phyloP scores from a whole-genome alignment of 2,888 invertebrate species.

The Phengaris arion region DNA sequence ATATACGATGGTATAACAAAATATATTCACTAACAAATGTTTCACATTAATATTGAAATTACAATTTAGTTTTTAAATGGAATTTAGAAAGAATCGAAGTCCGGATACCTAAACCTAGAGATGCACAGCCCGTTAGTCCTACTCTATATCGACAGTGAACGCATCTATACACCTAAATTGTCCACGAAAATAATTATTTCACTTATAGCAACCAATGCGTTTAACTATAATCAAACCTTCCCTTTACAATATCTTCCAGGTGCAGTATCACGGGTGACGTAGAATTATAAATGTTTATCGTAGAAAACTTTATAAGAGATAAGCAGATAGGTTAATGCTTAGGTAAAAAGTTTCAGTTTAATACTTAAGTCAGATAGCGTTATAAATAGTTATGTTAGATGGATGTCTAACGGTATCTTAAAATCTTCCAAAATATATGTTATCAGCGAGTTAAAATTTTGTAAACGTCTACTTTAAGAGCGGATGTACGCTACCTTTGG shows the following conservation, averaged over 20 bases:
- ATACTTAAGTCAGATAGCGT: conserved; percentile 28
- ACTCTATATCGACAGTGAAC: conserved; percentile 60
- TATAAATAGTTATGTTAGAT: conserved; percentile 44
- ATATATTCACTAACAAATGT: conserved; percentile 27
- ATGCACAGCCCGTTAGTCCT: conserved; percentile 72
- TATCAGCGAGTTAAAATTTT: conserved; percentile 49
- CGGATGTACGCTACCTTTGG: conserved; percentile 46
- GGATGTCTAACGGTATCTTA: conserved; percentile 70
- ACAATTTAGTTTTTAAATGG: conserved; percentile 36
- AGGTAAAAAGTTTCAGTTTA: conserved; percentile 30
- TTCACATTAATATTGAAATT: conserved; percentile 36
- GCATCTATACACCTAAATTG: conserved; percentile 48
- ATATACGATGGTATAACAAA: conserved; percentile 20
- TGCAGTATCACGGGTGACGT: conserved; percentile 21
- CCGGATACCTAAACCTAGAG: conserved; percentile 63
- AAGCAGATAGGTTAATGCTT: conserved; percentile 30
- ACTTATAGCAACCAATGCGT: conserved; percentile 44
- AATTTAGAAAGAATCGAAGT: conserved; percentile 40
- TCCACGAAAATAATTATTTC: conserved; percentile 59
- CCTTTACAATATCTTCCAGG: not conserved
- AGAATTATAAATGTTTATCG: conserved; percentile 26
- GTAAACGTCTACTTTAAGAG: conserved; percentile 39
- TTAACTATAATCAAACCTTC: not conserved
- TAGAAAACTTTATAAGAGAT: conserved; percentile 28
- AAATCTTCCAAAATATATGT: conserved; percentile 66